Percentiles rank a stretch among this genome's conserved stretches.
phyloP scores from a whole-genome alignment of 2,113 vertebrate genomes.

The Vimba vimba region DNA sequence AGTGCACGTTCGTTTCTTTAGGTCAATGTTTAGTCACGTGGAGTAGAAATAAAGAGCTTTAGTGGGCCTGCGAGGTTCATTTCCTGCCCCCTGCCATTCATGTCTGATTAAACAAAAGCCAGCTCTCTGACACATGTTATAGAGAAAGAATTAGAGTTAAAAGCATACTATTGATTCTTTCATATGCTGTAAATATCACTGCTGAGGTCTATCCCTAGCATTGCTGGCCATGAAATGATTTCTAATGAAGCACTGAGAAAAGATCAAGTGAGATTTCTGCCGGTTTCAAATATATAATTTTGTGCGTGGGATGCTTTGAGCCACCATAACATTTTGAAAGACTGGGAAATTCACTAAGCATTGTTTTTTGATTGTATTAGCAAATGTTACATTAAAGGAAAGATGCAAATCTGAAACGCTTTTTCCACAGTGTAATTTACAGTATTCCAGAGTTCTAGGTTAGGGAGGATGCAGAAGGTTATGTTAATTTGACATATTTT shows the following conservation, averaged over 20 bases:
- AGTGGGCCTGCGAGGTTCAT: slow-evolving; percentile 25
- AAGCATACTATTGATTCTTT: slow-evolving; percentile 19
- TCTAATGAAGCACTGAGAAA: background rate
- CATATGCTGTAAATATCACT: slow-evolving; percentile 3
- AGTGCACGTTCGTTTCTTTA: slow-evolving; percentile 49
- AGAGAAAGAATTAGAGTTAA: slow-evolving; percentile 14
- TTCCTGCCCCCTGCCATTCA: slow-evolving; percentile 5
- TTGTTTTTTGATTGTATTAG: background rate
- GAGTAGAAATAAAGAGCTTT: slow-evolving; percentile 49
- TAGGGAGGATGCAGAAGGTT: background rate
- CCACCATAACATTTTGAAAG: background rate
- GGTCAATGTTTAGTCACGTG: slow-evolving; percentile 28
- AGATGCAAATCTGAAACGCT: background rate
- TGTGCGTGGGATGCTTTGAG: background rate
- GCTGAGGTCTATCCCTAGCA: background rate
- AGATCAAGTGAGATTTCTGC: background rate
- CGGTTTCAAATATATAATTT: background rate
- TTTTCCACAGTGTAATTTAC: background rate
- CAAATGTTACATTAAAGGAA: background rate
- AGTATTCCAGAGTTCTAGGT: background rate
- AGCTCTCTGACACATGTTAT: background rate
- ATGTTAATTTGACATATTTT: background rate
- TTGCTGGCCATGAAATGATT: background rate
- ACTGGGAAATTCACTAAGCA: background rate
- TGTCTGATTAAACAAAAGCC: slow-evolving; percentile 27